Percentiles rank a stretch among this genome's conserved stretches.
phyloP scores from a whole-genome alignment of 1,140 invertebrate genomes.

The Lerema accius region DNA sequence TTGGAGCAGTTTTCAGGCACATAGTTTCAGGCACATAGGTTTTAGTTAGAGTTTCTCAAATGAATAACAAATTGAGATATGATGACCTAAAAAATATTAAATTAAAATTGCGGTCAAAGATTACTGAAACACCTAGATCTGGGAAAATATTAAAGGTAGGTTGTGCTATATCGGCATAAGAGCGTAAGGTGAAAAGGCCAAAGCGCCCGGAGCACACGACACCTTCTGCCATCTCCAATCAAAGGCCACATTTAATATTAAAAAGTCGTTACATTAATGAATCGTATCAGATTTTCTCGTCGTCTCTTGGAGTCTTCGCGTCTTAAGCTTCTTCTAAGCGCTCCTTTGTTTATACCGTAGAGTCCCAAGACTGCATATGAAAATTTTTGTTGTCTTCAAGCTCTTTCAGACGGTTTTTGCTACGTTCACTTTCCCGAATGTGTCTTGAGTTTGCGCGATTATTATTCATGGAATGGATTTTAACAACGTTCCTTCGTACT shows the following conservation, averaged over 20 bases:
- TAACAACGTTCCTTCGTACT: constrained; percentile 8
- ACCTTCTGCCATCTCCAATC: constrained; percentile 72
- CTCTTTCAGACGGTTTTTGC: constrained; percentile 36
- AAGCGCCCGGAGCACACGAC: constrained; percentile 35
- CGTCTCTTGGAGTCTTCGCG: constrained; percentile 60
- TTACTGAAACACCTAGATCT: not conserved
- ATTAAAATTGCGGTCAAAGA: not conserved
- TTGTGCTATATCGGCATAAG: not conserved
- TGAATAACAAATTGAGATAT: no score
- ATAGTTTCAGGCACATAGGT: no score
- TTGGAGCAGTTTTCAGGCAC: no score
- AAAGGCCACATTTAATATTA: constrained; percentile 79
- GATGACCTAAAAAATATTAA: not conserved
- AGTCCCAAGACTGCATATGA: constrained; percentile 53
- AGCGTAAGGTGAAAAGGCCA: constrained; percentile 1
- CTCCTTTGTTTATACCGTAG: constrained; percentile 54
- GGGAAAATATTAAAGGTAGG: constrained; percentile 5
- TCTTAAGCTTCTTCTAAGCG: constrained; percentile 44
- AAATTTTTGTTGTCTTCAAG: constrained; percentile 38
- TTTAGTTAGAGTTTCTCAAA: no score
- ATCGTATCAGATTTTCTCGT: constrained; percentile 79
- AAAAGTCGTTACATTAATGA: constrained; percentile 82
- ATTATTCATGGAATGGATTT: constrained; percentile 26
- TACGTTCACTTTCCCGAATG: constrained; percentile 15
- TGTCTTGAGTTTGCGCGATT: constrained; percentile 12